A percentile compares a stretch with the other conserved stretches of the same genome.
Evolutionary conservation across 2,797 vertebrate genomes (phyloP).

Genomic region (Pogoniulus pusillus): DNA sequence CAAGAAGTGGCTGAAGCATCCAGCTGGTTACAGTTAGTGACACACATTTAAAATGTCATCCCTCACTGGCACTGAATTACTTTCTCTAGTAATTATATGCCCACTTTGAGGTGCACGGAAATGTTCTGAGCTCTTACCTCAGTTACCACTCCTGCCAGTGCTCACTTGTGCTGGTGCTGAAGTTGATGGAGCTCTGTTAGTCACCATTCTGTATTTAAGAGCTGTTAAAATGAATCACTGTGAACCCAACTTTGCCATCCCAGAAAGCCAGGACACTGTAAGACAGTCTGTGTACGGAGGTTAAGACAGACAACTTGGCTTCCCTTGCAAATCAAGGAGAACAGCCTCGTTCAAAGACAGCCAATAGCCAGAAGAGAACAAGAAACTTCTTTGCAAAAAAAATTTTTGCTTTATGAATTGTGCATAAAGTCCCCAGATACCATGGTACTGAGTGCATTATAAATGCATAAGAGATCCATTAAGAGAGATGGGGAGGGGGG

Average conservation of each 20-base stretch:
- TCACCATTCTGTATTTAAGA: background rate
- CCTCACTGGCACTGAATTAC: background rate
- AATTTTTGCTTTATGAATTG: slow-evolving; percentile 47
- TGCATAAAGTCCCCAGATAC: slow-evolving; percentile 20
- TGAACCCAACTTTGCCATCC: background rate
- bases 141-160: fast-evolving
- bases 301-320: background rate
- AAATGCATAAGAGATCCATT: slow-evolving; percentile 59
- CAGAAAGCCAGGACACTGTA: background rate
- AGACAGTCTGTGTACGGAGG: background rate
- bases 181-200: background rate
- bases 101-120: background rate
- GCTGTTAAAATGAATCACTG: background rate
- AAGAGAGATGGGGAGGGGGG: background rate
- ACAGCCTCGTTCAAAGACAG: background rate
- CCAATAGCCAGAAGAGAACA: background rate
- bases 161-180: background rate
- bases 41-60: background rate
- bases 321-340: background rate
- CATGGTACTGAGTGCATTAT: background rate
- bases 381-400: background rate
- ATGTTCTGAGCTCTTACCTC: background rate
- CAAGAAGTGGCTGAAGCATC: background rate
- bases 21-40: background rate
- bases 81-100: background rate